These are phyloP conservation scores for Pocillopora grandis DNA, from an alignment of 92 coral and sea anemone genomes.

Conservation along the genomic window DNA sequence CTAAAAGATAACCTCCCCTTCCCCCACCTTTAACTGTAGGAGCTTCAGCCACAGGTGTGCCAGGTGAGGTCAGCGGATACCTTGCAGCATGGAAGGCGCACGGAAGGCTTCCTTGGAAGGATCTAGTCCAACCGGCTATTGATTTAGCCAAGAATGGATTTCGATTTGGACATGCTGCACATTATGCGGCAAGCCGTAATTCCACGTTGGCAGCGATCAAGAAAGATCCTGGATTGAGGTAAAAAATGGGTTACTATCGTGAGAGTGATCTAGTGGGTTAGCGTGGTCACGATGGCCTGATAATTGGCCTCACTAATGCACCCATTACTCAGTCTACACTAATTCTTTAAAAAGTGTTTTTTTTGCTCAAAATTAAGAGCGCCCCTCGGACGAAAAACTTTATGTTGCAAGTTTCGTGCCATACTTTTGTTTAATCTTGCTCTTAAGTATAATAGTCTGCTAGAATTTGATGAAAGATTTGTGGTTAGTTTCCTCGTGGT, in stretches of 20 bases:
- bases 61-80: conserved; percentile 86
- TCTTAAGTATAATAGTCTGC: no score
- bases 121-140: conserved; percentile 84
- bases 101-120: conserved; percentile 85
- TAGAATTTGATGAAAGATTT: no score
- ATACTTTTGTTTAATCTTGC: no score
- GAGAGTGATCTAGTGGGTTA: no score
- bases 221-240: conserved; percentile 82
- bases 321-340: no score
- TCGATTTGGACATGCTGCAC: conserved; percentile 45
- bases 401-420: no score
- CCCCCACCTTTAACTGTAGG: conserved; percentile 32
- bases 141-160: conserved; percentile 81
- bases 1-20: not conserved
- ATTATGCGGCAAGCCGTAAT: conserved; percentile 58
- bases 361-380: no score
- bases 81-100: conserved; percentile 71
- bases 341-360: no score
- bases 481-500: no score
- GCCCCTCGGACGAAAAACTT: no score
- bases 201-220: conserved; percentile 35
- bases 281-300: no score
- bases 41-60: conserved; percentile 76
- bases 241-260: not conserved
- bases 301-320: no score